Conservation (phyloP, 2,888 invertebrate species). For the Steromphala cineraria region DNA sequence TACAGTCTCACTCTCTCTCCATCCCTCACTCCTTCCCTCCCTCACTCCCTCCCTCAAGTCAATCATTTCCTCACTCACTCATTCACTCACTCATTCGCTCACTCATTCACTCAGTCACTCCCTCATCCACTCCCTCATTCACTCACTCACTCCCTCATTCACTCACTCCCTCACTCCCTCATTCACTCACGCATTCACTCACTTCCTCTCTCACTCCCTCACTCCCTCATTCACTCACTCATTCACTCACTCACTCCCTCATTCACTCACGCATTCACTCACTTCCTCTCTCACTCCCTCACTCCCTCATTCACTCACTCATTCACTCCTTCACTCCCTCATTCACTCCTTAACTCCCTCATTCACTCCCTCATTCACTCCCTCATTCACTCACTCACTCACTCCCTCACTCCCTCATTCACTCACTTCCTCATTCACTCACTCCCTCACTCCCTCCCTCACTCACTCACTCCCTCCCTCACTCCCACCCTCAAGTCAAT, state of each 20-base stretch:
- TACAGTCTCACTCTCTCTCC: neutral
- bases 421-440: neutral
- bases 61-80: too few relatives aligned
- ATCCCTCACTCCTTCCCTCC: neutral
- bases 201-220: neutral
- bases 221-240: neutral
- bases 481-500: neutral
- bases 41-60: neutral
- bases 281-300: neutral
- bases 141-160: neutral
- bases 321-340: neutral
- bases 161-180: neutral
- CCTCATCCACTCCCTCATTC: neutral
- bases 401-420: neutral
- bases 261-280: neutral
- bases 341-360: neutral
- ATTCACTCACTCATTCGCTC: neutral
- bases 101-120: neutral
- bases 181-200: neutral
- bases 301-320: neutral
- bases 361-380: conserved; percentile 3
- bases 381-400: neutral
- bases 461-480: neutral
- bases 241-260: neutral
- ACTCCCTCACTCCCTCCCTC: neutral